Evolutionary conservation across 1,140 invertebrate species (phyloP).

Genomic region (Halotydeus destructor): DNA sequence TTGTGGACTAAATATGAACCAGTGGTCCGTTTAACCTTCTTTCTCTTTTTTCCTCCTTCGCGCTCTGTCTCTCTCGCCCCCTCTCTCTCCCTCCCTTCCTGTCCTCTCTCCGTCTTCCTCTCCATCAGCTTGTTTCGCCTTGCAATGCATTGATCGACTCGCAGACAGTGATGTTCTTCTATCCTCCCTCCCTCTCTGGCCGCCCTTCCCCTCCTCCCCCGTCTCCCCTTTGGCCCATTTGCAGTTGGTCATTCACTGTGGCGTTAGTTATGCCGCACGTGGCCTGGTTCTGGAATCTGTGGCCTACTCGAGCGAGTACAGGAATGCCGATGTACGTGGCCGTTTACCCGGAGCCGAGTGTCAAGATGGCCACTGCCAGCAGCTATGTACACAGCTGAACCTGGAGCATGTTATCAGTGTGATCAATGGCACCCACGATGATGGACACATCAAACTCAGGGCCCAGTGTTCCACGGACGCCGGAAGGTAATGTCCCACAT

Average conservation of each 20-base stretch:
- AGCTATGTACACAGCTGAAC: background rate
- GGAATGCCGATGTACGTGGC: background rate
- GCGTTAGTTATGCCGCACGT: slow-evolving; percentile 1
- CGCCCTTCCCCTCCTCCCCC: too few species aligned
- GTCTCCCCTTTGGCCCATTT: too few species aligned
- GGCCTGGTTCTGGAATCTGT: slow-evolving; percentile 5
- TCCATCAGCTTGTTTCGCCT: too few species aligned
- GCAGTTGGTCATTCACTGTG: slow-evolving; percentile 11
- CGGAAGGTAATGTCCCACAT: slow-evolving; percentile 3
- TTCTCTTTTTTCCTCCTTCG: background rate
- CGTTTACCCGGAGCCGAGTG: background rate
- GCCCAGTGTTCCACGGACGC: slow-evolving; percentile 6
- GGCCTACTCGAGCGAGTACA: background rate
- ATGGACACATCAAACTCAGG: background rate
- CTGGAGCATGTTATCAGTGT: slow-evolving; percentile 2
- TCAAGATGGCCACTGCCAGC: background rate
- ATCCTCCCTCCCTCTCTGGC: too few species aligned
- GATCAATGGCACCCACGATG: slow-evolving; percentile 2
- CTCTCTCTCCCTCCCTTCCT: background rate
- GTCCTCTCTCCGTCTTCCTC: too few species aligned
- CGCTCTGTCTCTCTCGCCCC: background rate
- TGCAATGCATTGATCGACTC: too few species aligned
- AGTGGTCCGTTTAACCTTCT: background rate
- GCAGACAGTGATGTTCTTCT: too few species aligned
- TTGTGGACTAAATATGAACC: slow-evolving; percentile 11